A percentile compares a stretch with the other conserved stretches of the same genome.
Conservation (phyloP, 2,797 vertebrate species). For the Perodicticus potto region DNA sequence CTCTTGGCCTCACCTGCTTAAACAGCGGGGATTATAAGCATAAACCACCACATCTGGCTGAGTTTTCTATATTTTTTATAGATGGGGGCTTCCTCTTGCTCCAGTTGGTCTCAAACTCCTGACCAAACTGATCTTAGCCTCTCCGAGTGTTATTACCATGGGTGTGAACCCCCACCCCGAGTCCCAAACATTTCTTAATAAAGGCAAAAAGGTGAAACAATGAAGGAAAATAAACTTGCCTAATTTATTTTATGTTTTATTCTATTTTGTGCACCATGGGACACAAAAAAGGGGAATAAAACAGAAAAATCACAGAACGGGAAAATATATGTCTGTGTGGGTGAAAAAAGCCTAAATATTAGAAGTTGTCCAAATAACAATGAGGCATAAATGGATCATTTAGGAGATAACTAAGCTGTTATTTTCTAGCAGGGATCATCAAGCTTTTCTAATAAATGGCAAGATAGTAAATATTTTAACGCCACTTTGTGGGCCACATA, state of each 20-base stretch:
- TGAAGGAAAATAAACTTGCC: not conserved
- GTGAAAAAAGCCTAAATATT: not conserved
- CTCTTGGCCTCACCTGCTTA: too few species aligned
- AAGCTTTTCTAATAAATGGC: not conserved
- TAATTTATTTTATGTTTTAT: not conserved
- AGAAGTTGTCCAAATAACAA: not conserved
- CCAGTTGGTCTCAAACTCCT: too few species aligned
- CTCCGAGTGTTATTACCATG: too few species aligned
- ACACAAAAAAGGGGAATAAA: not conserved
- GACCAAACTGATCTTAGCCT: too few species aligned
- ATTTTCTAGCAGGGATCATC: not conserved
- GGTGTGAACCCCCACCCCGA: too few species aligned
- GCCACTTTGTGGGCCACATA: not conserved
- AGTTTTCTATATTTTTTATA: too few species aligned
- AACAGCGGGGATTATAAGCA: too few species aligned
- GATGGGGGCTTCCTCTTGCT: too few species aligned
- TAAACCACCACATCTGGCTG: too few species aligned
- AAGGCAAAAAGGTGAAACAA: not conserved
- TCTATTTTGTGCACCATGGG: not conserved
- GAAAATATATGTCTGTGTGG: not conserved
- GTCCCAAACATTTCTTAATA: not conserved
- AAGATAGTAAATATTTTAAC: constrained; percentile 1
- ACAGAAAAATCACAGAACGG: not conserved
- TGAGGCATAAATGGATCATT: not conserved
- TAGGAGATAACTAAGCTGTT: not conserved